These are phyloP conservation scores for Ypsolopha scabrella DNA, from an alignment of 2,888 invertebrate species.

Conservation along the genomic window DNA sequence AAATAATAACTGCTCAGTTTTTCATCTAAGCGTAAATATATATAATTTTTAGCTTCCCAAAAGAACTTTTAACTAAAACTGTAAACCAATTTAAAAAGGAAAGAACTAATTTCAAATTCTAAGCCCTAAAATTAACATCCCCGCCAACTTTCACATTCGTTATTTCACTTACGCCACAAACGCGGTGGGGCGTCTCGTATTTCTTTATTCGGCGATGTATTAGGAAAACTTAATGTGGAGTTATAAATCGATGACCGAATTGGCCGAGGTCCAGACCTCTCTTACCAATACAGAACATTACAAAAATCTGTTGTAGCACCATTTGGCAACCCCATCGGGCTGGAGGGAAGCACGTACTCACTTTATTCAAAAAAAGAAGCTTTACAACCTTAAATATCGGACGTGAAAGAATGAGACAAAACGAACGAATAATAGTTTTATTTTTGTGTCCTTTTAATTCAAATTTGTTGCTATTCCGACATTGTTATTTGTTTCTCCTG, in stretches of 20 bases:
- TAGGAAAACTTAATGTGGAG: constrained; percentile 46
- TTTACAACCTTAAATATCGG: constrained; percentile 23
- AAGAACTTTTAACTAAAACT: background rate
- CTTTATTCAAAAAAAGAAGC: constrained; percentile 52
- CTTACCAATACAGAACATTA: constrained; percentile 63
- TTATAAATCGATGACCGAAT: constrained; percentile 66
- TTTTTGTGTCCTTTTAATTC: no score
- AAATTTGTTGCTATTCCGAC: no score
- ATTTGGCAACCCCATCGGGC: constrained; percentile 47
- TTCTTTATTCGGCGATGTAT: constrained; percentile 1
- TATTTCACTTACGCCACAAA: background rate
- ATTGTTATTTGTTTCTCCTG: no score
- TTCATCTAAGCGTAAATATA: no score
- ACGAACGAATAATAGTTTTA: background rate
- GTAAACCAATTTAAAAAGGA: background rate
- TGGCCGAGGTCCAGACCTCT: constrained; percentile 55
- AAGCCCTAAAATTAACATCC: no score
- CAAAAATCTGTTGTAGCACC: constrained; percentile 65
- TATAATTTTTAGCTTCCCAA: background rate
- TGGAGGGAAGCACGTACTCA: constrained; percentile 44
- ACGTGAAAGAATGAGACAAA: constrained; percentile 25
- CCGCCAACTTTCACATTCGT: no score
- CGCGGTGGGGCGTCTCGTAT: background rate
- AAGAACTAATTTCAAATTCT: no score
- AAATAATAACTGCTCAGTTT: no score